Percentiles rank a stretch among this genome's conserved stretches.
Conservation (phyloP, 2,113 vertebrate genomes). For the Pterophyllum scalare region DNA sequence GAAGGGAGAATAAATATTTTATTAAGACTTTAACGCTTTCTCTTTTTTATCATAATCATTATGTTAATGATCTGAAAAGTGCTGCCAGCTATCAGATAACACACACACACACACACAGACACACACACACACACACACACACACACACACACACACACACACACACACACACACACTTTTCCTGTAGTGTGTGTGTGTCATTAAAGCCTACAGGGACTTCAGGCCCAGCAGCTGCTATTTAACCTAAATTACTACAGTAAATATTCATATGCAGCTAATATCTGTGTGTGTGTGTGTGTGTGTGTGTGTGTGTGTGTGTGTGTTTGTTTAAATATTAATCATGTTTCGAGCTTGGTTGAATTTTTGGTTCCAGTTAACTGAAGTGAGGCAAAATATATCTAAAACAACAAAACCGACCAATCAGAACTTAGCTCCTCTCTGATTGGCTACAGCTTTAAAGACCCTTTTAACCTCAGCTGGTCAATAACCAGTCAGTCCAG, state of each 20-base stretch:
- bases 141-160: neutral
- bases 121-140: constrained; percentile 4
- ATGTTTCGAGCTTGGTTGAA: neutral
- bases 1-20: constrained; percentile 51
- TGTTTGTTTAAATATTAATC: constrained; percentile 39
- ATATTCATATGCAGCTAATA: constrained; percentile 58
- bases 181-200: constrained; percentile 5
- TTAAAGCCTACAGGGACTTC: constrained; percentile 20
- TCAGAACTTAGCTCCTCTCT: too few relatives aligned
- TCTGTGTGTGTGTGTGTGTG: neutral
- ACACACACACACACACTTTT: neutral
- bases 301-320: constrained; percentile 11
- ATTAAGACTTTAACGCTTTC: constrained; percentile 35
- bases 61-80: constrained; percentile 66
- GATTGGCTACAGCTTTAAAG: too few relatives aligned
- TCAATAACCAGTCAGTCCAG: neutral
- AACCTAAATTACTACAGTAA: constrained; percentile 66
- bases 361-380: neutral
- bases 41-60: constrained; percentile 67
- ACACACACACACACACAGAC: neutral
- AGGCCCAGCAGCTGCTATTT: constrained; percentile 62
- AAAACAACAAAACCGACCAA: neutral
- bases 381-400: neutral
- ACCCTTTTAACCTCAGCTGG: too few relatives aligned
- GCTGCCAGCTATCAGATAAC: constrained; percentile 46